Conservation (phyloP, 2,888 invertebrate species). For the Crepidodera aurea region DNA sequence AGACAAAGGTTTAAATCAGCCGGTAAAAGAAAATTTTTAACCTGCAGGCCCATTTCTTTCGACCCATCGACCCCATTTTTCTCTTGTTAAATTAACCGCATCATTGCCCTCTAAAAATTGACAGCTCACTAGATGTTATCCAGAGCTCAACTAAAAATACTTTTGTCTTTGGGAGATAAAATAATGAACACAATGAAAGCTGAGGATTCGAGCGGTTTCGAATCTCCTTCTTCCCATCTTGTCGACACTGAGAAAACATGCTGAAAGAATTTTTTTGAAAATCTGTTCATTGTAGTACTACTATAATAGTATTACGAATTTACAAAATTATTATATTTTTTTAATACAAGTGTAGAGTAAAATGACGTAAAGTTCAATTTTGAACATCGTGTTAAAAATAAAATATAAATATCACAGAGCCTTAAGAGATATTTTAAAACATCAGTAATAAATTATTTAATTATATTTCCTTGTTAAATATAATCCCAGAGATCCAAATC, state of each 20-base stretch:
- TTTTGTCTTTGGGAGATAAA: constrained; percentile 43
- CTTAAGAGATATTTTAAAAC: no score
- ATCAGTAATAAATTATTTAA: no score
- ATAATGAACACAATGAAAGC: constrained; percentile 43
- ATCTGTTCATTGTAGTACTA: no score
- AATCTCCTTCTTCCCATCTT: neutral
- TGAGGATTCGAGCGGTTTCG: constrained; percentile 37
- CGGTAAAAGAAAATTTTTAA: neutral
- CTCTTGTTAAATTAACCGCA: constrained; percentile 36
- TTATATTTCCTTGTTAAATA: no score
- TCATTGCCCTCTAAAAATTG: constrained; percentile 36
- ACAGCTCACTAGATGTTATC: constrained; percentile 37
- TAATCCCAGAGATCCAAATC: no score
- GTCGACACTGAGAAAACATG: constrained; percentile 2
- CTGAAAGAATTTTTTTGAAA: neutral
- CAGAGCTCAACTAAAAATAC: constrained; percentile 36
- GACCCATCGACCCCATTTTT: constrained; percentile 34
- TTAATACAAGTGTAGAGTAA: no score
- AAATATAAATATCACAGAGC: no score
- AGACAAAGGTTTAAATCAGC: no score
- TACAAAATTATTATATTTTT: no score
- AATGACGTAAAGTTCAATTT: no score
- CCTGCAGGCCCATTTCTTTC: constrained; percentile 1
- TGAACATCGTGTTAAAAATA: no score
- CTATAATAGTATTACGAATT: no score